phyloP scores from a whole-genome alignment of 2,113 vertebrate genomes.

The Zosterops hypoxanthus region DNA sequence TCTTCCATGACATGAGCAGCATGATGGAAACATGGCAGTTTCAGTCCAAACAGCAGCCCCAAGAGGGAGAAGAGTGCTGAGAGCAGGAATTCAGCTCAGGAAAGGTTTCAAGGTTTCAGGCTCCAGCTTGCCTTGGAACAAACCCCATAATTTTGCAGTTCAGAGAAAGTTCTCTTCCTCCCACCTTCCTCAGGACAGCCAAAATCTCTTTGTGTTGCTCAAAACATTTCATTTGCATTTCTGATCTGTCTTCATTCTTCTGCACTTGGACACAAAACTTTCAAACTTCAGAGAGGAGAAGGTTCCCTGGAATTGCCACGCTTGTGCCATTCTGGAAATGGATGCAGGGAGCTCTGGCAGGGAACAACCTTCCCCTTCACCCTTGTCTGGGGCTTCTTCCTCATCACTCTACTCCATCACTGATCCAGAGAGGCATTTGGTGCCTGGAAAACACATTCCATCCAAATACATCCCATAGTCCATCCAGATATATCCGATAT shows the following conservation, averaged over 20 bases:
- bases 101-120: constrained; percentile 44
- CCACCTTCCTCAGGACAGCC: background rate
- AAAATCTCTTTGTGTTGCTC: constrained; percentile 29
- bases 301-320: background rate
- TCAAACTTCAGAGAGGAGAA: background rate
- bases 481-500: accelerated
- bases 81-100: constrained; percentile 14
- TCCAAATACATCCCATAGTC: background rate
- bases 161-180: constrained; percentile 43
- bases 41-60: background rate
- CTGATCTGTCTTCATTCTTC: constrained; percentile 7
- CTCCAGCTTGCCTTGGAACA: constrained; percentile 28
- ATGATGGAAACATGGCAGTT: constrained; percentile 35
- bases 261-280: background rate
- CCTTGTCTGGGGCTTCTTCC: accelerated
- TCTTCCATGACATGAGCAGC: constrained; percentile 1
- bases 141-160: background rate
- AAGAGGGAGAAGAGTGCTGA: background rate
- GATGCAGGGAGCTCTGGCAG: background rate
- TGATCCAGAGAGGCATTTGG: background rate
- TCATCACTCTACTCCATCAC: background rate
- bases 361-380: background rate
- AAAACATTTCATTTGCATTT: constrained; percentile 47
- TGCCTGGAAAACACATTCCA: background rate
- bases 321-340: background rate